phyloP scores from a whole-genome alignment of 2,888 invertebrate genomes.

The Sinotaia quadrata region DNA sequence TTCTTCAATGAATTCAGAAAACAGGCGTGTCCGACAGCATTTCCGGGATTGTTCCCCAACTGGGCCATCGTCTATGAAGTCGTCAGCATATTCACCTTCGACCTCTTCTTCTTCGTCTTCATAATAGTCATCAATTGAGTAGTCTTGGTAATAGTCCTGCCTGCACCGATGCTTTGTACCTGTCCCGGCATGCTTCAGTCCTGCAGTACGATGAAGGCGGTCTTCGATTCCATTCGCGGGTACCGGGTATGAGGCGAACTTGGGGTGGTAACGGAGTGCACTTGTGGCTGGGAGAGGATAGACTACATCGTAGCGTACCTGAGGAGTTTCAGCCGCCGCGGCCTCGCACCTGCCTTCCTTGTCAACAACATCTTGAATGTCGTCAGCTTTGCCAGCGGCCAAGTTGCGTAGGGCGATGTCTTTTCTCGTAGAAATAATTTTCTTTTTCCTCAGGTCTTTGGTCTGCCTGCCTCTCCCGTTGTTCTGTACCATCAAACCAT shows the following conservation, averaged over 20 bases:
- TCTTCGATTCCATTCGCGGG: not conserved
- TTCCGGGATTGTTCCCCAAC: no score
- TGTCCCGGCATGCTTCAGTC: constrained; percentile 4
- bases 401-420: constrained; percentile 1
- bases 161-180: constrained; percentile 17
- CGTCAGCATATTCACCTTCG: not conserved
- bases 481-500: constrained; percentile 17
- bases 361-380: not conserved
- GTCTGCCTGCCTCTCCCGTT: constrained; percentile 18
- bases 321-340: not conserved
- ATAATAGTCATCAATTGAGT: not conserved
- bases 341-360: not conserved
- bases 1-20: no score
- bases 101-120: not conserved
- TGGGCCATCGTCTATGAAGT: no score
- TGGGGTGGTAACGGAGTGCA: constrained; percentile 31
- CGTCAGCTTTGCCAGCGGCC: no score
- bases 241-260: constrained; percentile 2
- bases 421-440: constrained; percentile 16
- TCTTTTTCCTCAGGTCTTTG: constrained; percentile 12
- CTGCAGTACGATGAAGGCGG: not conserved
- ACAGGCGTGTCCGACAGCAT: no score
- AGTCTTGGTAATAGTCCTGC: not conserved
- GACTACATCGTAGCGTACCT: constrained; percentile 29
- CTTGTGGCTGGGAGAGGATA: constrained; percentile 21